These are phyloP conservation scores for Heliothis peltigera DNA, from an alignment of 2,888 invertebrate species.

Conservation along the genomic window DNA sequence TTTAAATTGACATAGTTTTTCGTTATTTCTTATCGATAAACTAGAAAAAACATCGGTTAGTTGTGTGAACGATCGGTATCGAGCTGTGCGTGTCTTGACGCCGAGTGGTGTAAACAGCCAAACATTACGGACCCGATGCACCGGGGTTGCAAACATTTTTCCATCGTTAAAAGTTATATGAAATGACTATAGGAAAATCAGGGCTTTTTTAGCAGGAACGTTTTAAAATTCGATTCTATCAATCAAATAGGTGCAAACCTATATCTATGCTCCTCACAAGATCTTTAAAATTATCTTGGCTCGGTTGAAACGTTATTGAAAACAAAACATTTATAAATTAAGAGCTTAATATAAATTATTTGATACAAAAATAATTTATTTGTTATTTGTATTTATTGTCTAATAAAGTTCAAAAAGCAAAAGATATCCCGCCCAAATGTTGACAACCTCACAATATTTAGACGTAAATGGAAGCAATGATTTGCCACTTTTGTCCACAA, in stretches of 20 bases:
- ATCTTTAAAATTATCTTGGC: too few relatives aligned
- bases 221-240: too few relatives aligned
- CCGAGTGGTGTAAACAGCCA: constrained; percentile 79
- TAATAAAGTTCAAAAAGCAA: not conserved
- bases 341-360: too few relatives aligned
- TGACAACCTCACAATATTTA: constrained; percentile 67
- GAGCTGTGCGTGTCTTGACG: constrained; percentile 66
- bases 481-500: constrained; percentile 84
- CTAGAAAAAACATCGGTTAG: constrained; percentile 65
- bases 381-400: too few relatives aligned
- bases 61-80: constrained; percentile 72
- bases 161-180: not conserved
- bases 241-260: too few relatives aligned
- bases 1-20: constrained; percentile 32
- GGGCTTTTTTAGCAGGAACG: too few relatives aligned
- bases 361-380: too few relatives aligned
- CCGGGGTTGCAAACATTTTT: constrained; percentile 64
- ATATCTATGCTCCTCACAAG: too few relatives aligned
- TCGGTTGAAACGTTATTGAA: too few relatives aligned
- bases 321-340: too few relatives aligned
- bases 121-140: constrained; percentile 67
- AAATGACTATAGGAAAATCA: not conserved
- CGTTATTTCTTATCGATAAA: constrained; percentile 53
- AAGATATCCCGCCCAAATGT: constrained; percentile 68
- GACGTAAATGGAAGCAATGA: constrained; percentile 87